These are phyloP conservation scores for Beroe ovata DNA, from an alignment of 37 sponge, comb jelly and placozoan genomes.

Conservation along the genomic window DNA sequence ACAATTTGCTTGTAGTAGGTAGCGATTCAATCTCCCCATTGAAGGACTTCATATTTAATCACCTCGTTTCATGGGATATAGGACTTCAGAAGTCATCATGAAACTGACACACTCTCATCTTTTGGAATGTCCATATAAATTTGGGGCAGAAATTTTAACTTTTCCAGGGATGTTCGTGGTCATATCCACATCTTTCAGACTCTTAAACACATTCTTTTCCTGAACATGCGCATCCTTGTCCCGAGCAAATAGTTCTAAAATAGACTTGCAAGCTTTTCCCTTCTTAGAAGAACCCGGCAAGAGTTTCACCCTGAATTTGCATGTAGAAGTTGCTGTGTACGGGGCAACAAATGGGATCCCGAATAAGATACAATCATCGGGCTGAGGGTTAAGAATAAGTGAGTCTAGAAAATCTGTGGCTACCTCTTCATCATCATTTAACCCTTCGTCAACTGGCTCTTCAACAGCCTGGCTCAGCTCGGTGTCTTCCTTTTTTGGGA, in stretches of 20 bases:
- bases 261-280: slow-evolving; percentile 71
- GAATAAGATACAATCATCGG: slow-evolving; percentile 80
- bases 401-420: slow-evolving; percentile 14
- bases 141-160: slow-evolving; percentile 61
- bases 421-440: slow-evolving; percentile 26
- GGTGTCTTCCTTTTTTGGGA: neutral
- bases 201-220: slow-evolving; percentile 89
- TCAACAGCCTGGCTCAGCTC: neutral
- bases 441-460: neutral
- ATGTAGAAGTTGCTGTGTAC: slow-evolving; percentile 79
- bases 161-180: slow-evolving; percentile 52
- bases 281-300: slow-evolving; percentile 53
- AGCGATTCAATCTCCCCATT: too few relatives aligned
- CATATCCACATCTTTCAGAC: slow-evolving; percentile 78
- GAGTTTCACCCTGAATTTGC: slow-evolving; percentile 78
- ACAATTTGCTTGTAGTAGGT: too few relatives aligned
- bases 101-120: neutral
- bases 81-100: too few relatives aligned
- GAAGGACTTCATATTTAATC: too few relatives aligned
- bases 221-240: slow-evolving; percentile 73
- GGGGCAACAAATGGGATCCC: slow-evolving; percentile 95
- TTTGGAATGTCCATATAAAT: slow-evolving; percentile 50
- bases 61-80: too few relatives aligned
- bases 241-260: slow-evolving; percentile 77
- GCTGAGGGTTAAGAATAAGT: slow-evolving; percentile 1